Percentiles rank a stretch among this genome's conserved stretches.
These are phyloP conservation scores for Clytia hemisphaerica DNA, from an alignment of 30 jellyfish, hydroid and myxozoan genomes.

Conservation along the genomic window DNA sequence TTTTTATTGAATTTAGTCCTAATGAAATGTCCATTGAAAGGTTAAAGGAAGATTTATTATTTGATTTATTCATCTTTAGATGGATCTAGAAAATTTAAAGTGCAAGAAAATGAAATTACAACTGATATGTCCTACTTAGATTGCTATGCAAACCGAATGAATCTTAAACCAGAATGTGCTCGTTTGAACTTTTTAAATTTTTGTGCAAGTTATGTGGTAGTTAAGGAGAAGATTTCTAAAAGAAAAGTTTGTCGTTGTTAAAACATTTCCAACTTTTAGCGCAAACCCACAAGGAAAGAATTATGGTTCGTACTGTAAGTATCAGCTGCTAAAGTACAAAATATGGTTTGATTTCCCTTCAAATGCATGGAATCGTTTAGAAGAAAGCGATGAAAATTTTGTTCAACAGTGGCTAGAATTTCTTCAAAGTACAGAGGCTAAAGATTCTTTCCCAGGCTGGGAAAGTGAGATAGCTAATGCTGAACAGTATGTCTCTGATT, in stretches of 20 bases:
- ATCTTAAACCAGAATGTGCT: not conserved
- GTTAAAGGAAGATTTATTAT: too few species aligned
- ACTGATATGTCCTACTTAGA: slow-evolving; percentile 6
- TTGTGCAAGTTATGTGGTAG: slow-evolving; percentile 12
- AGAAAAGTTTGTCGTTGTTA: slow-evolving; percentile 29
- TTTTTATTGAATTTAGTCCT: too few species aligned
- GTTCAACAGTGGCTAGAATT: slow-evolving; percentile 18
- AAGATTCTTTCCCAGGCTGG: slow-evolving; percentile 32
- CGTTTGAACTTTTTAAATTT: slow-evolving; percentile 12
- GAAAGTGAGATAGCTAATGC: slow-evolving; percentile 25
- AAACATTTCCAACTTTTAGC: slow-evolving; percentile 14
- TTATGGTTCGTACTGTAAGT: slow-evolving; percentile 17
- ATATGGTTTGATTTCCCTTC: too few species aligned
- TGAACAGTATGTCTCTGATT: slow-evolving; percentile 4
- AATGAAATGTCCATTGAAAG: too few species aligned
- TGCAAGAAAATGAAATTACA: not conserved
- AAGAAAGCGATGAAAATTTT: slow-evolving; percentile 3
- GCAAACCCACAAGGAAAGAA: slow-evolving; percentile 20
- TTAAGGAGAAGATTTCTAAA: slow-evolving; percentile 14
- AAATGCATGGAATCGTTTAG: too few species aligned
- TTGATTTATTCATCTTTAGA: slow-evolving; percentile 12
- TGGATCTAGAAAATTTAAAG: slow-evolving; percentile 10
- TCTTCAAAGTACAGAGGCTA: slow-evolving; percentile 9
- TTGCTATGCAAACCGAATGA: slow-evolving; percentile 18
- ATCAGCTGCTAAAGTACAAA: slow-evolving; percentile 21